Conservation (phyloP, 2,888 invertebrate species). For the Tillus elongatus region DNA sequence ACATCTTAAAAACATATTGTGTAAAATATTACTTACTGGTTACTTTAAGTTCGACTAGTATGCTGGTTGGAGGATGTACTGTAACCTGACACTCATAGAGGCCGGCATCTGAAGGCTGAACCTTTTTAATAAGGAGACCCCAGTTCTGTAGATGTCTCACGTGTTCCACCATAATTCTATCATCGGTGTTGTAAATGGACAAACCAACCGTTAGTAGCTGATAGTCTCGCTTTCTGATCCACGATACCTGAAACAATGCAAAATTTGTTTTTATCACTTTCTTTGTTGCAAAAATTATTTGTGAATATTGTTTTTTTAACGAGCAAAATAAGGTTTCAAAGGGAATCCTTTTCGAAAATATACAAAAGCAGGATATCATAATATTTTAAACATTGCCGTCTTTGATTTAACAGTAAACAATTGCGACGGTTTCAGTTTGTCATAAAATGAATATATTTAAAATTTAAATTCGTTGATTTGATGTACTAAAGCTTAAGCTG, state of each 20-base stretch:
- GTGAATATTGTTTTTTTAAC: too few relatives aligned
- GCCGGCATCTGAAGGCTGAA: conserved; percentile 61
- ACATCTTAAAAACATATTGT: neutral
- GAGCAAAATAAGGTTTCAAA: too few relatives aligned
- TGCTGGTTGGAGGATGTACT: conserved; percentile 68
- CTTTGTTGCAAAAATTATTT: too few relatives aligned
- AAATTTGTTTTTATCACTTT: too few relatives aligned
- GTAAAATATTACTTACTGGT: conserved; percentile 55
- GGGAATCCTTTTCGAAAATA: too few relatives aligned
- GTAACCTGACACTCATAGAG: conserved; percentile 75
- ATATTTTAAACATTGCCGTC: too few relatives aligned
- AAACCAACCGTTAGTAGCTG: conserved; percentile 60
- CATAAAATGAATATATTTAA: too few relatives aligned
- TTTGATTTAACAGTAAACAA: too few relatives aligned
- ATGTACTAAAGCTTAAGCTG: too few relatives aligned
- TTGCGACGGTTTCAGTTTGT: too few relatives aligned
- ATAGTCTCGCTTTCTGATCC: conserved; percentile 61
- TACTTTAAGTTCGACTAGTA: conserved; percentile 65
- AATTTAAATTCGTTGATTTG: too few relatives aligned
- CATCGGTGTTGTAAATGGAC: conserved; percentile 60
- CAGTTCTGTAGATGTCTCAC: conserved; percentile 55
- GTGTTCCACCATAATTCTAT: conserved; percentile 55
- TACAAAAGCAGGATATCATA: conserved; percentile 40
- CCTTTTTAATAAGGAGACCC: conserved; percentile 59
- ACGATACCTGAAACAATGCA: too few relatives aligned